Base-by-base conservation (phyloP, 35 echinoderm and acorn worm genomes). In the Apostichopus japonicus region DNA sequence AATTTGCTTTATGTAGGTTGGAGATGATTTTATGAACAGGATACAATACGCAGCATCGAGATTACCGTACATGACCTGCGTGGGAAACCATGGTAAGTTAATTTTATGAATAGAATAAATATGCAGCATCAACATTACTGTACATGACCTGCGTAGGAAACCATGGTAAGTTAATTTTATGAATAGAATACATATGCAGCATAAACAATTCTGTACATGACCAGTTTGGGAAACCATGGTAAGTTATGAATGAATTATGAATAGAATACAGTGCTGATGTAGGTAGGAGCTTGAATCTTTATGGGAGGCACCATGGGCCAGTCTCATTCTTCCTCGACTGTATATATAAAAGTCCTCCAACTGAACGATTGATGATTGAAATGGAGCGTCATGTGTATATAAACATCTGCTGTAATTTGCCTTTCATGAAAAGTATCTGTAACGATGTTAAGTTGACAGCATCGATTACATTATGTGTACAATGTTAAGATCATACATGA, bases 151-250 rank as follows among this genome's bases (percentile, higher is more conserved):
- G 92, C 25, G 72, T 88, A 33, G 96, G 96, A 56, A 98, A 98
- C 72, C 96, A 98, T 89, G 96, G 96, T 97, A 59, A 95, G 81
- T 95, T 95, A 92, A 93, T 72, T 95, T 95, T 78, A 98, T 98
- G 96, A 95, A 98, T 77, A 80, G 96, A 76, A 93, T 98, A 77
- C 96, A 70, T 58, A 56, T 57, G 33, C 95, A 53, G 96, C 96
- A 5, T 77, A 89, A 10, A 93, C 23, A 70, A n/a, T 98, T 0
- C 96, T 92, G 8, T 98, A 98, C 59, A 98, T 98, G 96, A 94
- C 96, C 13, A 87, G 92, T 55, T 72, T 88, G 56, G 96, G 96
- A 56, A 98, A 98, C 72, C 96, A 98, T 89, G 96, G 96, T 97
- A 59, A 95, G 81, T 75, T 72, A 6, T 17, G 5, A 73, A 67